Conservation (phyloP, 2,888 invertebrate genomes). For the Lobophora halterata region DNA sequence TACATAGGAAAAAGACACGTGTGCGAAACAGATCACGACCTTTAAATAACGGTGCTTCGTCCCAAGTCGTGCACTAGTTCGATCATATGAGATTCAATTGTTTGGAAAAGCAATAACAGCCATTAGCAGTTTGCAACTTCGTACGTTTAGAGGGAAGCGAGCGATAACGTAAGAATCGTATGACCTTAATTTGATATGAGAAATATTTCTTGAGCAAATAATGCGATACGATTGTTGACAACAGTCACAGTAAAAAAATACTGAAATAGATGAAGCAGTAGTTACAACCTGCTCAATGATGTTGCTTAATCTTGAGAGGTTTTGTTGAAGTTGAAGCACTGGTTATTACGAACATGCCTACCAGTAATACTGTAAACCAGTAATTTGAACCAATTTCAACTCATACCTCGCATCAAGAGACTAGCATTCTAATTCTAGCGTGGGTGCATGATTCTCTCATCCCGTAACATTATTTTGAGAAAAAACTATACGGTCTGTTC, state of each 20-base stretch:
- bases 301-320: conserved; percentile 1
- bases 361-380: conserved; percentile 32
- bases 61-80: conserved; percentile 39
- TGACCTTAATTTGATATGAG: conserved; percentile 36
- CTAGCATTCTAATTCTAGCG: conserved; percentile 25
- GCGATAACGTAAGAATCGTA: conserved; percentile 30
- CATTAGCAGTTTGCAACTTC: conserved; percentile 33
- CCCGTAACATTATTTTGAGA: conserved; percentile 9
- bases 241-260: neutral
- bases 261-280: neutral
- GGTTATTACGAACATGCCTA: conserved; percentile 22
- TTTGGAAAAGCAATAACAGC: conserved; percentile 52
- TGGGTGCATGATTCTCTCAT: conserved; percentile 15
- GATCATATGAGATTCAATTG: conserved; percentile 58
- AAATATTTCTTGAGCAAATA: conserved; percentile 9
- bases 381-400: conserved; percentile 41
- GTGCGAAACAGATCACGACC: conserved; percentile 57
- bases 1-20: conserved; percentile 39
- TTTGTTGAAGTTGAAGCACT: conserved; percentile 12
- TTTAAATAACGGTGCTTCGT: conserved; percentile 52
- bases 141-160: conserved; percentile 26
- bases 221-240: conserved; percentile 1
- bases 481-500: conserved; percentile 2
- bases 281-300: conserved; percentile 1
- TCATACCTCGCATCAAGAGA: conserved; percentile 27